phyloP scores from a whole-genome alignment of 2,888 invertebrate genomes.

The Orchestes rusci region DNA sequence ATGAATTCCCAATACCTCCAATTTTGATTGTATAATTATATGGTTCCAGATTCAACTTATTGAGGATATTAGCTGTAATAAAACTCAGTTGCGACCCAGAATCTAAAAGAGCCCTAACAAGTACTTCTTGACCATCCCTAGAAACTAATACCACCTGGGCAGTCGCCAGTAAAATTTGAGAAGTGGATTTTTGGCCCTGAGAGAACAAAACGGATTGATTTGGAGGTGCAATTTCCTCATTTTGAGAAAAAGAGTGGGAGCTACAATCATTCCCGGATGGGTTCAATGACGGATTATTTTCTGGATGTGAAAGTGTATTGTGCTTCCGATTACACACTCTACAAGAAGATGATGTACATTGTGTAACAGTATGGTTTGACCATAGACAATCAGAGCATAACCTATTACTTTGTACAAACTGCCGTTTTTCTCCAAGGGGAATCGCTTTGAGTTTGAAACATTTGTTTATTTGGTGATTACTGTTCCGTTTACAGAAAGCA shows the following conservation, averaged over 20 bases:
- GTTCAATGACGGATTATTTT: neutral
- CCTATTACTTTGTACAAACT: conserved; percentile 6
- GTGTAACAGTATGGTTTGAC: conserved; percentile 3
- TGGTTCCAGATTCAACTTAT: conserved; percentile 2
- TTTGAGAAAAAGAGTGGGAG: neutral
- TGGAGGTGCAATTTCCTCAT: neutral
- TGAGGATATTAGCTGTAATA: neutral
- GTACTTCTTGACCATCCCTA: neutral
- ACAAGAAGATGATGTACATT: conserved; percentile 3
- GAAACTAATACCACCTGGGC: neutral
- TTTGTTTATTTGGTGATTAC: neutral
- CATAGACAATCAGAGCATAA: conserved; percentile 5
- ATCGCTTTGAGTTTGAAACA: conserved; percentile 5
- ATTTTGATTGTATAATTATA: conserved; percentile 1
- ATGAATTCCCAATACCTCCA: conserved; percentile 7
- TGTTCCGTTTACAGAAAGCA: conserved; percentile 1
- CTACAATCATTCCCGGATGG: neutral
- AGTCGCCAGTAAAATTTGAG: conserved; percentile 4
- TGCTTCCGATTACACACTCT: conserved; percentile 6
- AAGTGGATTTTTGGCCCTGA: conserved; percentile 3
- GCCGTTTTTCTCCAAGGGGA: conserved; percentile 1
- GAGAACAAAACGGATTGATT: conserved; percentile 3
- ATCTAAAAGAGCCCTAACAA: conserved; percentile 5
- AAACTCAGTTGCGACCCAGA: conserved; percentile 6
- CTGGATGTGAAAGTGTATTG: neutral